A percentile compares a stretch with the other conserved stretches of the same genome.
Evolutionary conservation across 2,888 invertebrate genomes (phyloP).

Genomic region (Sinhomidia bicolor): DNA sequence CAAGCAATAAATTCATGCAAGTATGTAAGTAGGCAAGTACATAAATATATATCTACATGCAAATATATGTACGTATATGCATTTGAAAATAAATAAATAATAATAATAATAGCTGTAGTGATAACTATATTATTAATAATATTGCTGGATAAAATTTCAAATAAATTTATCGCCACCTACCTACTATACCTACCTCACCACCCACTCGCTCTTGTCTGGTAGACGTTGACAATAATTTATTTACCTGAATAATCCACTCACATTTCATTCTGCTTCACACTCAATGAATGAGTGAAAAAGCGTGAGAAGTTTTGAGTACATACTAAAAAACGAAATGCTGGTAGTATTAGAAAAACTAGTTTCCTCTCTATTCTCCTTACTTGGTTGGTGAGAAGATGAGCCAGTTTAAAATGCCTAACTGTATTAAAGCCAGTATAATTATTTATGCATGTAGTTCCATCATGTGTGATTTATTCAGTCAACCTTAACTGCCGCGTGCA

Average conservation of each 20-base stretch:
- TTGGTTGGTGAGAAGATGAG: not conserved
- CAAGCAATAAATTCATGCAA: not conserved
- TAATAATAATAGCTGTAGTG: not conserved
- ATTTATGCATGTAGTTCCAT: too few species aligned
- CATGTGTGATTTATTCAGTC: not conserved
- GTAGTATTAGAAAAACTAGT: not conserved
- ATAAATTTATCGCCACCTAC: too few species aligned
- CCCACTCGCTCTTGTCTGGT: not conserved
- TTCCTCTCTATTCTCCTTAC: not conserved
- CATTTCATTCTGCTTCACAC: constrained; percentile 53
- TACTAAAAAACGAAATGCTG: not conserved
- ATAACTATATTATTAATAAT: not conserved
- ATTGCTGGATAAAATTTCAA: constrained; percentile 43
- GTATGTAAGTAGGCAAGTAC: too few species aligned
- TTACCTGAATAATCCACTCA: constrained; percentile 68
- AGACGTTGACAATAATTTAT: constrained; percentile 71
- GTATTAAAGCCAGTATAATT: too few species aligned
- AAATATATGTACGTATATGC: not conserved
- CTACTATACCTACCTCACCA: not conserved
- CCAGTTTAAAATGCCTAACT: not conserved
- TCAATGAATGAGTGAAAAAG: constrained; percentile 18
- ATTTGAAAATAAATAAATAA: not conserved
- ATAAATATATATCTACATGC: too few species aligned
- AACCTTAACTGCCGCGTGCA: not conserved
- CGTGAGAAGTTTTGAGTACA: constrained; percentile 57